Percentiles rank a stretch among this genome's conserved stretches.
phyloP scores from a whole-genome alignment of 2,113 vertebrate species.

The Entomyzon cyanotis region DNA sequence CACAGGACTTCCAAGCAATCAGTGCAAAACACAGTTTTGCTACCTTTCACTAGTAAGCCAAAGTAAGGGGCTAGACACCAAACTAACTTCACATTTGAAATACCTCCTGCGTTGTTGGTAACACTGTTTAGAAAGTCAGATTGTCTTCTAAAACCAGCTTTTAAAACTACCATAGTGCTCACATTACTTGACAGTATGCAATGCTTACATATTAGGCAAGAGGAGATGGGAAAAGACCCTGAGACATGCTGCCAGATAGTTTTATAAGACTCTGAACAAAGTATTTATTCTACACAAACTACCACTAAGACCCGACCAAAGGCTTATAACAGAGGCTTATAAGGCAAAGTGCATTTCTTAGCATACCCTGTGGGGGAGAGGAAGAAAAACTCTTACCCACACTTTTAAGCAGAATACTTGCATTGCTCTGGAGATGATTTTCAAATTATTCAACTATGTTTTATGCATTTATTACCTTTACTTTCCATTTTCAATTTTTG shows the following conservation, averaged over 20 bases:
- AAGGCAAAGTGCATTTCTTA: neutral
- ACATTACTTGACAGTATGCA: neutral
- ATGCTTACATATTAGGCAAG: neutral
- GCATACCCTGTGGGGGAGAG: neutral
- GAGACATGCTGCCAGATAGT: neutral
- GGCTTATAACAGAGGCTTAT: neutral
- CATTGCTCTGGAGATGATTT: neutral
- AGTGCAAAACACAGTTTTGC: neutral
- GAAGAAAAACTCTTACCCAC: neutral
- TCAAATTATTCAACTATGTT: neutral
- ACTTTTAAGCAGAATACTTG: neutral
- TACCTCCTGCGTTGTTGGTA: neutral
- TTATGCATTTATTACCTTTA: neutral
- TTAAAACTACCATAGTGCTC: neutral
- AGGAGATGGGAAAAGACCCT: neutral
- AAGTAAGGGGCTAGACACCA: neutral
- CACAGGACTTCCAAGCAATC: neutral
- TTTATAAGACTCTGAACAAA: neutral
- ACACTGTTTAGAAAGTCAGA: neutral
- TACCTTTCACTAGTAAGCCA: neutral
- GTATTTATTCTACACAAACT: neutral
- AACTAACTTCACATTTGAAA: neutral
- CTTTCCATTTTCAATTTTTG: neutral
- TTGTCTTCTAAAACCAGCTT: neutral
- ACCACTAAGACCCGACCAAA: neutral